These are phyloP conservation scores for Pseudorhombus dupliciocellatus DNA, from an alignment of 2,113 vertebrate genomes.

Conservation along the genomic window DNA sequence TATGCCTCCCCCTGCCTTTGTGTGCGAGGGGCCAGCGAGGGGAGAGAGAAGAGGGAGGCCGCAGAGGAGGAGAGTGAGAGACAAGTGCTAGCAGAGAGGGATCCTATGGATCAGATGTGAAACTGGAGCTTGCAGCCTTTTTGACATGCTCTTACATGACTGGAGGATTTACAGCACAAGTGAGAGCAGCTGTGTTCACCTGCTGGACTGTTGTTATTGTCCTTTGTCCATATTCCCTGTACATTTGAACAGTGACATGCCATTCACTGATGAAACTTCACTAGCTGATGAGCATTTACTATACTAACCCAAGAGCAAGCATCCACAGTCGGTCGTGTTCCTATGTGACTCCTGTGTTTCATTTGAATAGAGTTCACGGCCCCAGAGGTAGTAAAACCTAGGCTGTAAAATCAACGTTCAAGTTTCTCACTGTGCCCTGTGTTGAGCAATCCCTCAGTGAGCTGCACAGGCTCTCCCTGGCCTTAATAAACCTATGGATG, in stretches of 20 bases:
- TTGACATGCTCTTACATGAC: constrained; percentile 11
- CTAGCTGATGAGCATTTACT: not conserved
- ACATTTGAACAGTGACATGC: not conserved
- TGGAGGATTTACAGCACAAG: not conserved
- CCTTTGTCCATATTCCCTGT: not conserved
- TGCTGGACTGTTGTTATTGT: not conserved
- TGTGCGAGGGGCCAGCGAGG: constrained; percentile 75
- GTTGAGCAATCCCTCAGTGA: not conserved
- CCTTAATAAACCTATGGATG: not conserved
- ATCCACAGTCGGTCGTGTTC: not conserved
- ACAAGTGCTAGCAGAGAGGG: constrained; percentile 41
- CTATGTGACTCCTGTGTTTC: not conserved
- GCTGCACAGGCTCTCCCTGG: not conserved
- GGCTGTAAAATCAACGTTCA: not conserved
- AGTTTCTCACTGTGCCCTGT: not conserved
- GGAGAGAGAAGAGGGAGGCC: constrained; percentile 50
- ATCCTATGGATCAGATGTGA: constrained; percentile 43
- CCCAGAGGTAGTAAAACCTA: not conserved
- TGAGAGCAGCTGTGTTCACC: not conserved
- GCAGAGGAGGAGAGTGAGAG: constrained; percentile 34
- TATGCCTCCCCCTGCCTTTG: constrained; percentile 63
- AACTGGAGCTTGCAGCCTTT: constrained; percentile 19
- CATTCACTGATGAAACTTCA: not conserved
- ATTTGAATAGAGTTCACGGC: not conserved
- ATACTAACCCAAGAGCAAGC: not conserved